Evolutionary conservation across 2,888 invertebrate genomes (phyloP).

Genomic region (Dilophus febrilis): DNA sequence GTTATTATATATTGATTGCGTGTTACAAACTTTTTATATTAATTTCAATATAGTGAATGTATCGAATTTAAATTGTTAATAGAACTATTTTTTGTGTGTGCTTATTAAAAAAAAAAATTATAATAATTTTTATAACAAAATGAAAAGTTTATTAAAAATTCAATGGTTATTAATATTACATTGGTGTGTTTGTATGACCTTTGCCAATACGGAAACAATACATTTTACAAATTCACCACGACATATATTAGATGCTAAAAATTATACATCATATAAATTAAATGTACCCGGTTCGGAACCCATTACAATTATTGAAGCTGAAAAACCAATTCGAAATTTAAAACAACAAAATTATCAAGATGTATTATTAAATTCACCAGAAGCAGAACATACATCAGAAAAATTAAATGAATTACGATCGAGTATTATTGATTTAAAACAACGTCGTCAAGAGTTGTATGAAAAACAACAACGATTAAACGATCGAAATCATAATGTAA

Average conservation of each 20-base stretch:
- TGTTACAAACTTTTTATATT: no score
- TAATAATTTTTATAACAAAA: no score
- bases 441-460: background rate
- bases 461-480: background rate
- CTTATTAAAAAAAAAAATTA: no score
- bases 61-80: no score
- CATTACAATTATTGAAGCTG: slow-evolving; percentile 39
- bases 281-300: slow-evolving; percentile 39
- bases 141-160: no score
- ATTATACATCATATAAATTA: slow-evolving; percentile 34
- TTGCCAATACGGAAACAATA: slow-evolving; percentile 9
- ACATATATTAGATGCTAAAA: slow-evolving; percentile 20
- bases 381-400: background rate
- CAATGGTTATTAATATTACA: no score
- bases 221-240: slow-evolving; percentile 17
- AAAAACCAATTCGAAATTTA: slow-evolving; percentile 16
- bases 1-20: no score
- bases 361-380: background rate
- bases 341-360: slow-evolving; percentile 1
- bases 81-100: no score
- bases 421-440: background rate
- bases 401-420: background rate
- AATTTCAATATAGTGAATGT: no score
- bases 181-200: no score
- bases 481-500: slow-evolving; percentile 1